Evolutionary conservation across 2,888 invertebrate genomes (phyloP).

Genomic region (Hirtodrosophila cameraria): DNA sequence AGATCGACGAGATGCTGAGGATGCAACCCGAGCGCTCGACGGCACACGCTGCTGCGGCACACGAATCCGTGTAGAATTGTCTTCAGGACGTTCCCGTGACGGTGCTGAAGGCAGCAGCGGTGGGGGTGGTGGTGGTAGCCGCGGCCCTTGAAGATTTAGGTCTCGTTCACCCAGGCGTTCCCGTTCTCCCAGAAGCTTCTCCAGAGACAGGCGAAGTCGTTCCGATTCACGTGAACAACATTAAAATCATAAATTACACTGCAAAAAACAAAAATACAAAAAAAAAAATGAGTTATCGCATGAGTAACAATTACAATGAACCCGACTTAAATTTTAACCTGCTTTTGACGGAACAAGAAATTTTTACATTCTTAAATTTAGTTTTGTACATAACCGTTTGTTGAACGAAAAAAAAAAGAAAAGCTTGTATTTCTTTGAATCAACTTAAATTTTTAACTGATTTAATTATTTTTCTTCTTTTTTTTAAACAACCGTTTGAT

Average conservation of each 20-base stretch:
- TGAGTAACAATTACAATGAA: slow-evolving; percentile 16
- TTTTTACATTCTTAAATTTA: slow-evolving; percentile 2
- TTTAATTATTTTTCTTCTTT: slow-evolving; percentile 12
- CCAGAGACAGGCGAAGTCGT: slow-evolving; percentile 86
- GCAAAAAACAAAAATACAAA: slow-evolving; percentile 8
- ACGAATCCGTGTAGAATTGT: slow-evolving; percentile 95
- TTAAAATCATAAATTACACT: slow-evolving; percentile 66
- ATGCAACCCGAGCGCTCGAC: slow-evolving; percentile 91
- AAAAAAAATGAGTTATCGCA: slow-evolving; percentile 18
- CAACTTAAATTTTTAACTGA: slow-evolving; percentile 12
- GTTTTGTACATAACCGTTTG: slow-evolving; percentile 28
- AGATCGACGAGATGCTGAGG: slow-evolving; percentile 92
- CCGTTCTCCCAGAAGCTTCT: slow-evolving; percentile 84
- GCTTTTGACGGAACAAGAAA: slow-evolving; percentile 11
- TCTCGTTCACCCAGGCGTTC: slow-evolving; percentile 83
- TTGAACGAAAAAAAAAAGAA: slow-evolving; percentile 7
- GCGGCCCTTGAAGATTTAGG: slow-evolving; percentile 72
- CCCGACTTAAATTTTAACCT: slow-evolving; percentile 8
- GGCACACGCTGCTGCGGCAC: slow-evolving; percentile 94
- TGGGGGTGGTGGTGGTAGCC: slow-evolving; percentile 54
- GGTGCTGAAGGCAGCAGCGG: slow-evolving; percentile 71
- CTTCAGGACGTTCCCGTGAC: slow-evolving; percentile 91
- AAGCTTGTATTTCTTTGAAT: slow-evolving; percentile 9
- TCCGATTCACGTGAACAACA: slow-evolving; percentile 86
- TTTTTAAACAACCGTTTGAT: slow-evolving; percentile 17